Conservation (phyloP, 1,140 invertebrate genomes). For the Drosophila pandora region DNA sequence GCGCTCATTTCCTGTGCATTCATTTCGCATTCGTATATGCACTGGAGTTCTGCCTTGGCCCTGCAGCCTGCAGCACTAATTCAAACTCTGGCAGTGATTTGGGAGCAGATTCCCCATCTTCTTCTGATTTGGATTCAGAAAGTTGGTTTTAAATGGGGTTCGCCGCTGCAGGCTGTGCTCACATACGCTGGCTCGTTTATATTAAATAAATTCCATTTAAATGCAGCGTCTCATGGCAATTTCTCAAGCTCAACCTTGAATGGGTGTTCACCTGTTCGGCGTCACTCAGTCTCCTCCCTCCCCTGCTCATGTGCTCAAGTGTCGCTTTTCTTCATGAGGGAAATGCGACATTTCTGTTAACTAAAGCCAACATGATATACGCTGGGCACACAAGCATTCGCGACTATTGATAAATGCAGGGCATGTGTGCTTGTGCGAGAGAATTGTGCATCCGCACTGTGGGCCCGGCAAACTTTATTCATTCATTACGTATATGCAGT, state of each 20-base stretch:
- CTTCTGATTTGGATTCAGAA: slow-evolving; percentile 19
- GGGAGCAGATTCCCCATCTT: neutral
- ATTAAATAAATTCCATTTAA: slow-evolving; percentile 63
- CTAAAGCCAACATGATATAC: slow-evolving; percentile 74
- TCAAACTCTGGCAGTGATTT: neutral
- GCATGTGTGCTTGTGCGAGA: slow-evolving; percentile 24
- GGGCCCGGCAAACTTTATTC: slow-evolving; percentile 8
- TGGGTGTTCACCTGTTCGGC: slow-evolving; percentile 26
- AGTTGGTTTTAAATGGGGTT: slow-evolving; percentile 46
- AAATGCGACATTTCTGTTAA: slow-evolving; percentile 66
- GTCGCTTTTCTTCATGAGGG: slow-evolving; percentile 34
- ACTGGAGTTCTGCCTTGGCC: slow-evolving; percentile 17
- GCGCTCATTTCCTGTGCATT: slow-evolving; percentile 43
- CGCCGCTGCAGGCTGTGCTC: slow-evolving; percentile 12
- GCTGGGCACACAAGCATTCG: slow-evolving; percentile 47
- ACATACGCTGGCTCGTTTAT: slow-evolving; percentile 31
- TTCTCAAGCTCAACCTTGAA: slow-evolving; percentile 55
- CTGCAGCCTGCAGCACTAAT: neutral
- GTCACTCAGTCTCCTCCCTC: neutral
- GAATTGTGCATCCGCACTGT: slow-evolving; percentile 27
- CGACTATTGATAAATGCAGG: slow-evolving; percentile 71
- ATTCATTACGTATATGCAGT: slow-evolving; percentile 60
- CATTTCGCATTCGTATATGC: slow-evolving; percentile 24
- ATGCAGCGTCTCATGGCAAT: slow-evolving; percentile 30
- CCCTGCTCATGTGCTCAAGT: slow-evolving; percentile 21